Evolutionary conservation across 2,113 vertebrate genomes (phyloP).

Genomic region (Ammodytes dubius): DNA sequence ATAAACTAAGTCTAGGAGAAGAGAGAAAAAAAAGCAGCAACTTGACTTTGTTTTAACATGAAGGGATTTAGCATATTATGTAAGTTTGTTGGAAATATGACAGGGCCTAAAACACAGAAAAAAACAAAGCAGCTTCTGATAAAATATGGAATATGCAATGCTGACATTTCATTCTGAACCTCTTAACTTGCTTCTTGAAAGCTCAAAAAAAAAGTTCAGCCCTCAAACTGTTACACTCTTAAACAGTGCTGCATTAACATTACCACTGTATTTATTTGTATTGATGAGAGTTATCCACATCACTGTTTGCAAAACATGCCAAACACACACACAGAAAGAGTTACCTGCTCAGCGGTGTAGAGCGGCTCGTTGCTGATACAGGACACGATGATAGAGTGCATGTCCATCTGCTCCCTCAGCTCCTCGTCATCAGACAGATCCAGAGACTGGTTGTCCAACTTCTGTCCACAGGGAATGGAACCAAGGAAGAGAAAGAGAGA

Average conservation of each 20-base stretch:
- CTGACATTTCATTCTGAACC: background rate
- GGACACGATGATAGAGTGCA: constrained; percentile 98
- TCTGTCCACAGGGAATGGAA: constrained; percentile 71
- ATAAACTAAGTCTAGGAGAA: background rate
- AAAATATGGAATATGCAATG: no score
- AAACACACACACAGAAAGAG: background rate
- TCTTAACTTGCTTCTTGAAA: no score
- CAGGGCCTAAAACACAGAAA: background rate
- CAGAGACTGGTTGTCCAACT: constrained; percentile 89
- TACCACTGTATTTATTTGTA: no score
- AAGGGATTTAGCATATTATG: background rate
- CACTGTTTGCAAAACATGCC: background rate
- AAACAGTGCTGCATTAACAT: no score
- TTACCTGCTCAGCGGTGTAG: constrained; percentile 97
- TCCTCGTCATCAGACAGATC: constrained; percentile 97
- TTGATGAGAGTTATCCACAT: no score
- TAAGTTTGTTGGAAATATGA: background rate
- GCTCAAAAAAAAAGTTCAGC: background rate
- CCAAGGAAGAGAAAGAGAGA: background rate
- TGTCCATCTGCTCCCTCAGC: constrained; percentile 96
- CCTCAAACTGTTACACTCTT: no score
- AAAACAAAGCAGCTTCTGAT: background rate
- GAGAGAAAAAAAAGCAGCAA: background rate
- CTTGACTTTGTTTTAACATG: background rate
- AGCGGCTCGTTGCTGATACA: constrained; percentile 94